phyloP scores from a whole-genome alignment of 2,113 vertebrate species.

The Nyctibius bracteatus region DNA sequence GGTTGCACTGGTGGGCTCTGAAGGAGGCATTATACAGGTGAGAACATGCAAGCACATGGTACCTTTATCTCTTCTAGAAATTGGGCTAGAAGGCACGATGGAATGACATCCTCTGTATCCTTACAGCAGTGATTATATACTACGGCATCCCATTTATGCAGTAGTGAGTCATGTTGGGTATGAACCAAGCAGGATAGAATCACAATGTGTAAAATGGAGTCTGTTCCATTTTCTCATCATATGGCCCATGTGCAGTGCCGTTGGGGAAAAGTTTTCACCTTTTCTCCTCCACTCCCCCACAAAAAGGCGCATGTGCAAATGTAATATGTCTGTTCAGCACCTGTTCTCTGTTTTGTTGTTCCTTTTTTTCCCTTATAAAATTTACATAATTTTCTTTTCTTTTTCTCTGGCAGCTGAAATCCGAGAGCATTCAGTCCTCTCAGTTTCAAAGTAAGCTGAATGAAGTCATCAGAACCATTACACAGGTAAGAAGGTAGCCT shows the following conservation, averaged over 20 bases:
- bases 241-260: neutral
- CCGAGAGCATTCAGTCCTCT: conserved; percentile 80
- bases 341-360: neutral
- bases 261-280: neutral
- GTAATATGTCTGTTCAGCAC: neutral
- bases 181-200: neutral
- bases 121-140: neutral
- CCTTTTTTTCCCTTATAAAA: neutral
- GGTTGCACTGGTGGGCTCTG: conserved; percentile 89
- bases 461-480: conserved; percentile 88
- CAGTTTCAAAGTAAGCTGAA: conserved; percentile 86
- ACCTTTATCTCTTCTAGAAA: neutral
- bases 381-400: neutral
- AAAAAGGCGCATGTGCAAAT: neutral
- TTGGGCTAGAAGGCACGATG: neutral
- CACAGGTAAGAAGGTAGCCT: conserved; percentile 78
- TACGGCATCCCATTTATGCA: neutral
- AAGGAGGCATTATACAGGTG: conserved; percentile 86
- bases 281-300: neutral
- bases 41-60: neutral
- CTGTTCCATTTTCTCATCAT: neutral
- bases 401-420: conserved; percentile 77
- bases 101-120: neutral
- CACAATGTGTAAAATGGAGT: neutral
- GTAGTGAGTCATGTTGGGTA: neutral